phyloP scores from a whole-genome alignment of 1,140 invertebrate genomes.

The Helicorthomorpha holstii region DNA sequence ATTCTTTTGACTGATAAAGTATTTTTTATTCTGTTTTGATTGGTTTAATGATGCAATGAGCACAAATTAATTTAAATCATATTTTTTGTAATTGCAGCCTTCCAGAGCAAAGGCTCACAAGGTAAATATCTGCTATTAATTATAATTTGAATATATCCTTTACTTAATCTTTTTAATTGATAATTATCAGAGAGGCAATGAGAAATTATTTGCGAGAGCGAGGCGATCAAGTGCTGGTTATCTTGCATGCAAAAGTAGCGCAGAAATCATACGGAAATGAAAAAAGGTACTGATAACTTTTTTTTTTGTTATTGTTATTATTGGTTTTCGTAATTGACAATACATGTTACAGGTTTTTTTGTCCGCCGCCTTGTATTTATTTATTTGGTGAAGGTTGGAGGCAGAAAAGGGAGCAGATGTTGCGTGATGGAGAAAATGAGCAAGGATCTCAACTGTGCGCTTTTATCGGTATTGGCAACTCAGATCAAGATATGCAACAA shows the following conservation, averaged over 20 bases:
- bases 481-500: constrained; percentile 97
- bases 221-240: constrained; percentile 90
- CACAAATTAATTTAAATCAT: too few relatives aligned
- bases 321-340: not conserved
- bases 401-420: constrained; percentile 74
- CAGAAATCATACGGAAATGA: constrained; percentile 99
- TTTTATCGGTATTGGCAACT: constrained; percentile 97
- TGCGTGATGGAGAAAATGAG: constrained; percentile 62
- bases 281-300: constrained; percentile 56
- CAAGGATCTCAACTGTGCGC: constrained; percentile 85
- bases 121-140: too few relatives aligned
- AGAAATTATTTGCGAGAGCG: constrained; percentile 82
- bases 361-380: constrained; percentile 98
- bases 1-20: too few relatives aligned
- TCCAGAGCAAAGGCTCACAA: constrained; percentile 24
- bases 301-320: constrained; percentile 1
- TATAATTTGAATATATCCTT: too few relatives aligned
- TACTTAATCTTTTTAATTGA: too few relatives aligned
- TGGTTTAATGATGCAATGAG: too few relatives aligned
- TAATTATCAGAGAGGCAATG: constrained; percentile 81
- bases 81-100: constrained; percentile 19
- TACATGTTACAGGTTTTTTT: constrained; percentile 59
- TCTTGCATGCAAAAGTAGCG: constrained; percentile 92
- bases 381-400: constrained; percentile 95
- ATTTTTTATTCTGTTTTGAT: too few relatives aligned